Evolutionary conservation across 2,888 invertebrate species (phyloP).

Genomic region (Xestia xanthographa): DNA sequence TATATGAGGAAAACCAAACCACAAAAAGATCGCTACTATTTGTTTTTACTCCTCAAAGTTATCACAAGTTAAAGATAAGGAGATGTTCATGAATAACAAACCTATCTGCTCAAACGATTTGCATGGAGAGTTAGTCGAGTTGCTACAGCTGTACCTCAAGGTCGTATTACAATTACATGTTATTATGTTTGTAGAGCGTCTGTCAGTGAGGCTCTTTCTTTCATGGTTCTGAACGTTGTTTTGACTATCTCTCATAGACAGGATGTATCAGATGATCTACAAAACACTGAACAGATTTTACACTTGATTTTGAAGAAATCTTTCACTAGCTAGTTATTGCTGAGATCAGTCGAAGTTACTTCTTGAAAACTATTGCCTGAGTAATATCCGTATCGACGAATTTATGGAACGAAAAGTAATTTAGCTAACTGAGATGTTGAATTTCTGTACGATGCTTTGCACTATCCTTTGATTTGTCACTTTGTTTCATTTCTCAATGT

Average conservation of each 20-base stretch:
- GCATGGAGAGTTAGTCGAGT: constrained; percentile 28
- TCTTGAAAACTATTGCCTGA: background rate
- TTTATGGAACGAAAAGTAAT: constrained; percentile 3
- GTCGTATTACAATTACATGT: constrained; percentile 45
- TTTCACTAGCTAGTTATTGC: background rate
- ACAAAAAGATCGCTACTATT: background rate
- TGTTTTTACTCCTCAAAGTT: constrained; percentile 6
- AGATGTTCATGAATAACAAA: constrained; percentile 23
- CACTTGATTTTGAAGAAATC: background rate
- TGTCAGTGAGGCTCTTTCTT: constrained; percentile 28
- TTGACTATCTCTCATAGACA: background rate
- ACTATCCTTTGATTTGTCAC: background rate
- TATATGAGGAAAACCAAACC: constrained; percentile 8
- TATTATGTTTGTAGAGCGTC: constrained; percentile 32
- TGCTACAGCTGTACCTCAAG: constrained; percentile 49
- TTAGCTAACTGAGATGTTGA: background rate
- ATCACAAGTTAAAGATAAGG: constrained; percentile 46
- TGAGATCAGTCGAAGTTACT: background rate
- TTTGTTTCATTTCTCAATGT: background rate
- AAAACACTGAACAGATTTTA: background rate
- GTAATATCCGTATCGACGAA: background rate
- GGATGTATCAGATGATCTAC: background rate
- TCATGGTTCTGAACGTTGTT: background rate
- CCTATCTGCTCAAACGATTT: constrained; percentile 35
- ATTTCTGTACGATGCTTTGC: background rate